Percentiles rank a stretch among this genome's conserved stretches.
Conservation (phyloP, 2,888 invertebrate genomes). For the Xestia sexstrigata region DNA sequence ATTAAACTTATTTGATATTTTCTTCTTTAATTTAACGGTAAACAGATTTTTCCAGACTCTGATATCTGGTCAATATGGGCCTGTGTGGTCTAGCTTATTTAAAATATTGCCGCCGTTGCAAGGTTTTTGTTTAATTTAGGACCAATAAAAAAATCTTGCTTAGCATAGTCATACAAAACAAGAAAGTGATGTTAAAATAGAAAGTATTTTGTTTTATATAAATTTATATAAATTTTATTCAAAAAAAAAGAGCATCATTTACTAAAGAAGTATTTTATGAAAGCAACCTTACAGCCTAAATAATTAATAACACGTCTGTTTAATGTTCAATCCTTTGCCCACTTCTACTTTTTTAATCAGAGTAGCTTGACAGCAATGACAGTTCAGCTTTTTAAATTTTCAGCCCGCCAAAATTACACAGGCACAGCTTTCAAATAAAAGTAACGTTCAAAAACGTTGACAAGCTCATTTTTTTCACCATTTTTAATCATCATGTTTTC, state of each 20-base stretch:
- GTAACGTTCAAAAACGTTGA: conserved; percentile 21
- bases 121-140: background rate
- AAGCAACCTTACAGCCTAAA: background rate
- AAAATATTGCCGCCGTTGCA: background rate
- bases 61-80: background rate
- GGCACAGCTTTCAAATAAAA: conserved; percentile 23
- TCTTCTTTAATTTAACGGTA: background rate
- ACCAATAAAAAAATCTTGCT: background rate
- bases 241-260: background rate
- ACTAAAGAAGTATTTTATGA: background rate
- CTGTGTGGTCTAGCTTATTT: background rate
- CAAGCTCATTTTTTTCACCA: conserved; percentile 10
- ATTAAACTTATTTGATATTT: conserved; percentile 24
- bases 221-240: no score
- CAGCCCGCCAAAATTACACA: conserved; percentile 28
- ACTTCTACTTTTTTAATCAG: conserved; percentile 21
- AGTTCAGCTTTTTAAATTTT: conserved; percentile 14
- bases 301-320: background rate
- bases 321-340: conserved; percentile 1
- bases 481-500: conserved; percentile 54
- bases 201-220: background rate
- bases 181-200: background rate
- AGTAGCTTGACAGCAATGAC: conserved; percentile 12
- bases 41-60: background rate
- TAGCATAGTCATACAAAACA: background rate